Conservation (phyloP, 2,888 invertebrate species). For the Anodontia alba region DNA sequence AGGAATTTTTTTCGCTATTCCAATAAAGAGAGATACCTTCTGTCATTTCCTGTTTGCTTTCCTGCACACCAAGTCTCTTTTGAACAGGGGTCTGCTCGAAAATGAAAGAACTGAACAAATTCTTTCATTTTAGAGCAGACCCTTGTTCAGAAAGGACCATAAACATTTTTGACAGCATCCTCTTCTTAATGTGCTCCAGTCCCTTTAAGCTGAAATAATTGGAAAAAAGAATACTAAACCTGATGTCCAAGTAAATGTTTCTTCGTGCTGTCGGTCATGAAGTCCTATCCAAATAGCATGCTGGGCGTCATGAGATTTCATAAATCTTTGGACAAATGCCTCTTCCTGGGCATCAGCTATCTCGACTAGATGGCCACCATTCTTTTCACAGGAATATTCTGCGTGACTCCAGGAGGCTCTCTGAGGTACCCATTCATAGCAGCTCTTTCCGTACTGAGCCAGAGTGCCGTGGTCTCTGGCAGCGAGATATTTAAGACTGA, state of each 20-base stretch:
- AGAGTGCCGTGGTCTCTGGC: background rate
- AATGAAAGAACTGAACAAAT: too few species aligned
- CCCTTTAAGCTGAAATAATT: too few species aligned
- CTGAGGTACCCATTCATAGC: slow-evolving; percentile 37
- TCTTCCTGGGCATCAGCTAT: slow-evolving; percentile 36
- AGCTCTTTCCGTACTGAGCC: slow-evolving; percentile 31
- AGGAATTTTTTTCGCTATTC: too few species aligned
- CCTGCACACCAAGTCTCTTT: too few species aligned
- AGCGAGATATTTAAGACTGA: background rate
- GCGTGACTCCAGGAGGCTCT: slow-evolving; percentile 33
- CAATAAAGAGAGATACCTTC: too few species aligned
- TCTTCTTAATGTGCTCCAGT: too few species aligned
- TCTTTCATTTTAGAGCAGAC: too few species aligned
- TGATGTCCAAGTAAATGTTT: slow-evolving; percentile 18
- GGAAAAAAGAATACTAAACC: too few species aligned
- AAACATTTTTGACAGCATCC: too few species aligned
- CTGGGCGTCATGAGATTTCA: slow-evolving; percentile 22
- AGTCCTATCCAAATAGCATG: slow-evolving; percentile 54
- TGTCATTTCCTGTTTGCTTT: too few species aligned
- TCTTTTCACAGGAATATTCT: slow-evolving; percentile 21
- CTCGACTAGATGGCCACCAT: slow-evolving; percentile 37
- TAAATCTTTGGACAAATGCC: slow-evolving; percentile 34
- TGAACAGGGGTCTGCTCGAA: too few species aligned
- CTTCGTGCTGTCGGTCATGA: slow-evolving; percentile 33
- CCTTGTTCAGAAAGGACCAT: too few species aligned